These are phyloP conservation scores for Chelon labrosus DNA, from an alignment of 2,797 vertebrate species.

Conservation along the genomic window DNA sequence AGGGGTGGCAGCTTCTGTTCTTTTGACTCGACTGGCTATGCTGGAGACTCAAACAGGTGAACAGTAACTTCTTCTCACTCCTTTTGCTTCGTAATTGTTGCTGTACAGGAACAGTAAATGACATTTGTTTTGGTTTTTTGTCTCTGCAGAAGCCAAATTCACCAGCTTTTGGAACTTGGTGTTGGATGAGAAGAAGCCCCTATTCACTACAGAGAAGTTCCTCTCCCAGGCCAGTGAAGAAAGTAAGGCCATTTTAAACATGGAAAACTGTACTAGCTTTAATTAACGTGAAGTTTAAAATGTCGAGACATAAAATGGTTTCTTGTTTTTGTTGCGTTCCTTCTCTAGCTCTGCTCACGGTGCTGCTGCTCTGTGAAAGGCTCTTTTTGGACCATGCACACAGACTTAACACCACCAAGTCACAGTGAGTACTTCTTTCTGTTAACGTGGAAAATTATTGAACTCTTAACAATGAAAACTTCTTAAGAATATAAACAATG, in stretches of 20 bases:
- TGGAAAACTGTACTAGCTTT: neutral
- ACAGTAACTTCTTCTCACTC: conserved; percentile 11
- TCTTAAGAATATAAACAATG: too few species aligned
- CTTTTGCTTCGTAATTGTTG: neutral
- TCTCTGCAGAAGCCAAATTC: conserved; percentile 89
- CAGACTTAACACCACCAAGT: conserved; percentile 89
- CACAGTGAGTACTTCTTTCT: conserved; percentile 87
- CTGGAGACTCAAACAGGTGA: conserved; percentile 91
- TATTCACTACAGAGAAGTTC: conserved; percentile 97
- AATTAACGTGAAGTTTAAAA: neutral
- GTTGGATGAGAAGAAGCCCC: conserved; percentile 95
- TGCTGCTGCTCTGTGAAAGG: conserved; percentile 92
- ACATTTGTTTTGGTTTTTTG: conserved; percentile 2
- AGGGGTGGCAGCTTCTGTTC: conserved; percentile 91
- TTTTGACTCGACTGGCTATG: conserved; percentile 90
- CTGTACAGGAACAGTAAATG: neutral
- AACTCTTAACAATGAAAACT: too few species aligned
- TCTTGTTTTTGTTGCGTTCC: conserved; percentile 17
- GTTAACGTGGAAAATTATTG: neutral
- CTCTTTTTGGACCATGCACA: conserved; percentile 93
- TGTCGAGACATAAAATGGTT: neutral
- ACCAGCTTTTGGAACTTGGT: conserved; percentile 93
- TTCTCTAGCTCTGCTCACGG: conserved; percentile 89
- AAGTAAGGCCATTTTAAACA: conserved; percentile 82
- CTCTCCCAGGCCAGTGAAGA: conserved; percentile 92